phyloP scores from a whole-genome alignment of 2,113 vertebrate species.

The Nothoprocta perdicaria region DNA sequence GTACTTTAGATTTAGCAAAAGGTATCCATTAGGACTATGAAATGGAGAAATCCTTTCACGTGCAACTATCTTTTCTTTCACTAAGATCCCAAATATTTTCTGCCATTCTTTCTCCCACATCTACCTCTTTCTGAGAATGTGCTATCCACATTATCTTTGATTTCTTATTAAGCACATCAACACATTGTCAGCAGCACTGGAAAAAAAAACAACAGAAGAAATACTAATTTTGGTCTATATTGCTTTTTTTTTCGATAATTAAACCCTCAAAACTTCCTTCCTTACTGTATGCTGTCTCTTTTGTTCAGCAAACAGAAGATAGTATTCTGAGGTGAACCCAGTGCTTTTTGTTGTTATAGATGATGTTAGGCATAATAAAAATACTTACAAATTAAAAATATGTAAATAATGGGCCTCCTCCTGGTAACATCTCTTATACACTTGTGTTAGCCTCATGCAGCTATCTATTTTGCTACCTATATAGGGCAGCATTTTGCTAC shows the following conservation, averaged over 20 bases:
- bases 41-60: neutral
- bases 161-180: neutral
- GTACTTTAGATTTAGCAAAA: slow-evolving; percentile 27
- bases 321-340: neutral
- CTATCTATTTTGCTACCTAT: slow-evolving; percentile 6
- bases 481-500: neutral
- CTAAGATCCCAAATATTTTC: neutral
- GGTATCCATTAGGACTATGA: slow-evolving; percentile 18
- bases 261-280: neutral
- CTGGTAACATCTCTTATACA: neutral
- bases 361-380: neutral
- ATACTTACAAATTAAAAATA: slow-evolving; percentile 4
- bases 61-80: neutral
- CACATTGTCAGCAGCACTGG: neutral
- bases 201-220: neutral
- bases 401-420: neutral
- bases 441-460: neutral
- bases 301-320: neutral
- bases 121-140: slow-evolving; percentile 30
- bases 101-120: neutral
- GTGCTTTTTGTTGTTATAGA: neutral
- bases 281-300: neutral
- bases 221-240: neutral
- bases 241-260: neutral
- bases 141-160: neutral